A percentile compares a stretch with the other conserved stretches of the same genome.
Evolutionary conservation across 2,888 invertebrate genomes (phyloP).

Genomic region (Heliconius sara): DNA sequence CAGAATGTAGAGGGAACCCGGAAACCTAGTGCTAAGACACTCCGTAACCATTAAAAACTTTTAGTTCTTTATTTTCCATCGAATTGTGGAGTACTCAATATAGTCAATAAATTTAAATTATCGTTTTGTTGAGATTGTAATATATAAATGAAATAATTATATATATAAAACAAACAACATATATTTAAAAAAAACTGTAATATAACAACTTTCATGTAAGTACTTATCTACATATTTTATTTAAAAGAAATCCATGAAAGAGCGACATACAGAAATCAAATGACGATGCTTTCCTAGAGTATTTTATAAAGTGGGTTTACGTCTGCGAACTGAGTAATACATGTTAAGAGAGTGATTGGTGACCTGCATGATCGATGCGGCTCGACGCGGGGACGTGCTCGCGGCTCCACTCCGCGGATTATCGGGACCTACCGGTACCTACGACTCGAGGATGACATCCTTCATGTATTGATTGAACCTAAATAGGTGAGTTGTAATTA

Average conservation of each 20-base stretch:
- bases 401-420: conserved; percentile 69
- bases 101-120: no score
- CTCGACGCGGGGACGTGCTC: conserved; percentile 59
- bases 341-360: conserved; percentile 30
- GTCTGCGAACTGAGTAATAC: conserved; percentile 10
- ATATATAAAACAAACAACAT: no score
- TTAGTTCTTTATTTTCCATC: no score
- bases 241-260: not conserved
- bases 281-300: not conserved
- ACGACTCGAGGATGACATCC: conserved; percentile 22
- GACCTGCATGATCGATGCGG: conserved; percentile 34
- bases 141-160: no score
- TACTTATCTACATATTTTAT: not conserved
- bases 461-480: conserved; percentile 30
- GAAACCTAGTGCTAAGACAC: no score
- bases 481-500: conserved; percentile 12
- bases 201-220: no score
- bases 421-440: conserved; percentile 53
- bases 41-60: no score
- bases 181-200: no score
- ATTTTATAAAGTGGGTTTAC: conserved; percentile 3
- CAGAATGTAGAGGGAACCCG: no score
- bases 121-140: no score
- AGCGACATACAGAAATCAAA: not conserved
- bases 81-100: no score